Percentiles rank a stretch among this genome's conserved stretches.
phyloP scores from a whole-genome alignment of 2,888 invertebrate genomes.

The Lithophane leautieri region DNA sequence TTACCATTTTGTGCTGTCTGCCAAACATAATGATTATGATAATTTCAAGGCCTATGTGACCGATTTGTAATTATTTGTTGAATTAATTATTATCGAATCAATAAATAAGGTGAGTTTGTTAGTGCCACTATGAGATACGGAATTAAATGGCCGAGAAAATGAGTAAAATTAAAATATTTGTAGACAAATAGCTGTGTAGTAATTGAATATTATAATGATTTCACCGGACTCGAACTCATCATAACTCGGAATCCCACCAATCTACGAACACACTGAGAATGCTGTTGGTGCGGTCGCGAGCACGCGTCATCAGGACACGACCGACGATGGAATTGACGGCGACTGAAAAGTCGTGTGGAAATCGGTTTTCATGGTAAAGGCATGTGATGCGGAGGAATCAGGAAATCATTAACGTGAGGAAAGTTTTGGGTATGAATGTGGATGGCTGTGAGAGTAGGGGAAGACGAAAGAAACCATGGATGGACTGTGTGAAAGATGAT shows the following conservation, averaged over 20 bases:
- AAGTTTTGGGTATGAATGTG: neutral
- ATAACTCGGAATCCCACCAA: neutral
- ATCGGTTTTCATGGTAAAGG: neutral
- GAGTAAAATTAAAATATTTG: neutral
- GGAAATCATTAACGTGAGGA: neutral
- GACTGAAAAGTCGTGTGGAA: neutral
- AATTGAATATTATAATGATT: neutral
- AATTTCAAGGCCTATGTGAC: slow-evolving; percentile 9
- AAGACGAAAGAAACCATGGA: neutral
- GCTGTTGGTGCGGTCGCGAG: neutral
- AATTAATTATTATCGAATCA: neutral
- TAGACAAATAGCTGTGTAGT: neutral
- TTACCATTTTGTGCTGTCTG: slow-evolving; percentile 8
- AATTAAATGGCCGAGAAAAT: neutral
- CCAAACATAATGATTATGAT: slow-evolving; percentile 32
- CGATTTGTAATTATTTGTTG: neutral
- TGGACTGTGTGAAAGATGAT: neutral
- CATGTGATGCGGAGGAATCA: neutral
- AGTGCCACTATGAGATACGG: neutral
- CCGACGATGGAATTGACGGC: neutral
- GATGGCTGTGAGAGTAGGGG: neutral
- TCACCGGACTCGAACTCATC: too few species aligned
- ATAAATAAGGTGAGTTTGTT: slow-evolving; percentile 2
- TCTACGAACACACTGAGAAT: neutral
- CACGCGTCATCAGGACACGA: neutral